Base-by-base conservation (phyloP, 2,113 vertebrate species). In the Agapornis roseicollis region DNA sequence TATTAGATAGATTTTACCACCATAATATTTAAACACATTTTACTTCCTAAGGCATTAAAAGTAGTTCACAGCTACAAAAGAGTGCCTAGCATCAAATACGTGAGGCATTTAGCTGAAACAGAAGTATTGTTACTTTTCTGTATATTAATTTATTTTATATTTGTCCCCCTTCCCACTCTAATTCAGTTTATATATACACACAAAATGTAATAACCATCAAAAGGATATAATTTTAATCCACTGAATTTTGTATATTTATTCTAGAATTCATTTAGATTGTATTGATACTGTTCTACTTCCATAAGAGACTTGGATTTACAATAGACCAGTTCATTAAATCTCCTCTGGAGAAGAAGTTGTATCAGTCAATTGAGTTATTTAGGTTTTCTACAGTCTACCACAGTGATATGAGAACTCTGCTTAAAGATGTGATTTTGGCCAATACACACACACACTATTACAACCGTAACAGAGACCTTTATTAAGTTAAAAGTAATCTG, bases 1-100 rank as follows among this genome's bases (percentile, higher is more conserved):
- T 96, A 97, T 96, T 37, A 84, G 96, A 97, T 86, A 91, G 93
- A 95, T 95, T 96, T 95, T 94, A 71, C 65, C 84, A 82, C 92
- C 81, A 70, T 94, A 95, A 93, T 92, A 95, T 94, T 96, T 94
- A 87, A 97, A 92, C 25, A 13, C 91, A 28, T 90, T 96, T 96
- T 95, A 96, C 95, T 88, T 97, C 93, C 93, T 88, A 58, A 86
- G 79, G 69, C 90, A 95, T 88, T 97, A 97, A 97, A 96, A 3
- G 23, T 37, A 86, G 86, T 90, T 94, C 89, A 91, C 35, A 85
- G 31, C 50, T 79, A 39, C 42, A 92, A 23, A 19, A 79, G 68
- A 93, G 33, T 80, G 83, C 15, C n/a, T 69, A 20, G 25, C 71
- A 96, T 76, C 42, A 85, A 68, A 92, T 82, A 37, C 27, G 16